Evolutionary conservation across 2,888 invertebrate genomes (phyloP).

Genomic region (Amblyjoppa fuscipennis): DNA sequence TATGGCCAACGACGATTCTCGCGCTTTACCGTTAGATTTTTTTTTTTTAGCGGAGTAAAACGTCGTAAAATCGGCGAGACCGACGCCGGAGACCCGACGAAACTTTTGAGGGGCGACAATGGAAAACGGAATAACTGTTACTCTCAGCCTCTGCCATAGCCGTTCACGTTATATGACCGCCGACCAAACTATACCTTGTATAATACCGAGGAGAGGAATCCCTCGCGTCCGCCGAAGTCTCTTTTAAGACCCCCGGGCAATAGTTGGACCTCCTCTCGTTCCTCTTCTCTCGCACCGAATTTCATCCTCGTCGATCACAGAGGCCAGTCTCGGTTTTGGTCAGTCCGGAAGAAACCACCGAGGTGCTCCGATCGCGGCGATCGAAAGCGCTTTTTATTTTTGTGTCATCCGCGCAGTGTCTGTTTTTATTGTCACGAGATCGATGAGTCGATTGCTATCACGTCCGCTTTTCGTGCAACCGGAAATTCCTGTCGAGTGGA

Average conservation of each 20-base stretch:
- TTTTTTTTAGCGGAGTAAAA: slow-evolving; percentile 59
- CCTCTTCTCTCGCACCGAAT: slow-evolving; percentile 47
- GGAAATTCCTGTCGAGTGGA: slow-evolving; percentile 35
- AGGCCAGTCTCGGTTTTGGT: slow-evolving; percentile 61
- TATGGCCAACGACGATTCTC: slow-evolving; percentile 68
- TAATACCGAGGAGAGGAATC: slow-evolving; percentile 46
- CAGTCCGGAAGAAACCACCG: slow-evolving; percentile 68
- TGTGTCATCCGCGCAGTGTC: background rate
- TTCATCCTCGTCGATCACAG: slow-evolving; percentile 61
- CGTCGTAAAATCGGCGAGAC: slow-evolving; percentile 65
- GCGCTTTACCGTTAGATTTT: slow-evolving; percentile 78
- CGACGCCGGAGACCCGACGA: slow-evolving; percentile 11
- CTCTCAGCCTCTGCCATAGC: slow-evolving; percentile 67
- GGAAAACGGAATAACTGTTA: slow-evolving; percentile 77
- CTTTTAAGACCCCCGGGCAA: slow-evolving; percentile 57
- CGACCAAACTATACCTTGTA: slow-evolving; percentile 41
- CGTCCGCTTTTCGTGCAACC: slow-evolving; percentile 2
- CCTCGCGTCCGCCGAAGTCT: slow-evolving; percentile 48
- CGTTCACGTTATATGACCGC: slow-evolving; percentile 48
- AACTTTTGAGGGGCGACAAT: slow-evolving; percentile 76
- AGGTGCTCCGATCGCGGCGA: slow-evolving; percentile 61
- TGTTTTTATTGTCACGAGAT: slow-evolving; percentile 6
- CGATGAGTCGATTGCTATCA: slow-evolving; percentile 23
- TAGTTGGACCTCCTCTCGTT: slow-evolving; percentile 59
- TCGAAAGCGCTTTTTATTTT: slow-evolving; percentile 11